Conservation (phyloP, 2,113 vertebrate genomes). For the Microcebus ravelobensis region DNA sequence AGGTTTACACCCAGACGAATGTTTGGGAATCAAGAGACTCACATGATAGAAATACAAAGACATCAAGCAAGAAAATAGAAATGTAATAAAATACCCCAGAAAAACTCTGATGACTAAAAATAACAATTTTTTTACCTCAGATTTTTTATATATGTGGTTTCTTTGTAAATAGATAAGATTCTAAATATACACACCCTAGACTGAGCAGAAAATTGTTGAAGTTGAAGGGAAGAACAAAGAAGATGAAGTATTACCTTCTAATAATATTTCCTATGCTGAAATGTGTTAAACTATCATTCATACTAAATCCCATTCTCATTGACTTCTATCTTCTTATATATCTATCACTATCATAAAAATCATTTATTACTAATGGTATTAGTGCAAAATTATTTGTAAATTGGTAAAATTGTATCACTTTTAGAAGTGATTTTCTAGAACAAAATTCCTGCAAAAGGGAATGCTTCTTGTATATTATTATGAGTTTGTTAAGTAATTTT, state of each 20-base stretch:
- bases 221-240: neutral
- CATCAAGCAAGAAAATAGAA: neutral
- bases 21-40: neutral
- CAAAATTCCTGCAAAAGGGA: neutral
- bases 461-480: neutral
- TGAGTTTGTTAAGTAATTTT: neutral
- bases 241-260: neutral
- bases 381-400: neutral
- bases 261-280: neutral
- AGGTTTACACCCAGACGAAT: neutral
- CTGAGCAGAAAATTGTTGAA: neutral
- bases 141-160: neutral
- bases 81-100: neutral
- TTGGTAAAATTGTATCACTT: neutral
- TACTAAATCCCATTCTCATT: neutral
- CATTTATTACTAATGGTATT: neutral
- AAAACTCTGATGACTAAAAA: neutral
- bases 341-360: neutral
- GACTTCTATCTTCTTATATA: neutral
- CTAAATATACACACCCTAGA: neutral
- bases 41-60: neutral
- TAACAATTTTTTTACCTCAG: neutral
- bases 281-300: neutral
- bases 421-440: slow-evolving; percentile 3
- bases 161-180: neutral